These are phyloP conservation scores for Lucinisca nassula DNA, from an alignment of 2,888 invertebrate genomes.

Conservation along the genomic window DNA sequence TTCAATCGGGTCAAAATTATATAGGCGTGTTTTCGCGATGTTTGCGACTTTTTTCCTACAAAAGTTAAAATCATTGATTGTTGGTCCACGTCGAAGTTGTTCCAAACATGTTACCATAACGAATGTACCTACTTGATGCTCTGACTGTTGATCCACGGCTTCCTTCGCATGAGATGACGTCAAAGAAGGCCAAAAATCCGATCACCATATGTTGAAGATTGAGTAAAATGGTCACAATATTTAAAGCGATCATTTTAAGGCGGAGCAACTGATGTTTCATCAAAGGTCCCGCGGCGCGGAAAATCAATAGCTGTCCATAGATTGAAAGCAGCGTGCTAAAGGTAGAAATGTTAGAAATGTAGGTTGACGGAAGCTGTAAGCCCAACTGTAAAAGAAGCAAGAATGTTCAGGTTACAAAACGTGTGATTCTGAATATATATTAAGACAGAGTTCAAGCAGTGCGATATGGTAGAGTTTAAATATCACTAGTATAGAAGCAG, in stretches of 20 bases:
- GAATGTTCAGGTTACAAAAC: neutral
- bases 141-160: constrained; percentile 58
- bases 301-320: constrained; percentile 67
- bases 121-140: constrained; percentile 65
- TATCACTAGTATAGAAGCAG: too few relatives aligned
- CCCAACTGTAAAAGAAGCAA: neutral
- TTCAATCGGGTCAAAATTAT: too few relatives aligned
- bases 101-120: too few relatives aligned
- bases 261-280: constrained; percentile 47
- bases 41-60: too few relatives aligned
- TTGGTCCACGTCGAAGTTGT: too few relatives aligned
- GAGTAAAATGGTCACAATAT: constrained; percentile 47
- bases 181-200: constrained; percentile 38
- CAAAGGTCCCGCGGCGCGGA: constrained; percentile 38
- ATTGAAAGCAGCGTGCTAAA: constrained; percentile 64
- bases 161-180: constrained; percentile 62
- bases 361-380: neutral
- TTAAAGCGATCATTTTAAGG: constrained; percentile 62
- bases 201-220: constrained; percentile 67
- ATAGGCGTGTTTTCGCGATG: too few relatives aligned
- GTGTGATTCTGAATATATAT: too few relatives aligned
- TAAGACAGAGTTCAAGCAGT: too few relatives aligned
- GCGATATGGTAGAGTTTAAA: too few relatives aligned
- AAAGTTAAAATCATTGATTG: too few relatives aligned
- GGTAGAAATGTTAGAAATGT: neutral